Evolutionary conservation across 2,113 vertebrate species (phyloP).

Genomic region (Antigone vipio): DNA sequence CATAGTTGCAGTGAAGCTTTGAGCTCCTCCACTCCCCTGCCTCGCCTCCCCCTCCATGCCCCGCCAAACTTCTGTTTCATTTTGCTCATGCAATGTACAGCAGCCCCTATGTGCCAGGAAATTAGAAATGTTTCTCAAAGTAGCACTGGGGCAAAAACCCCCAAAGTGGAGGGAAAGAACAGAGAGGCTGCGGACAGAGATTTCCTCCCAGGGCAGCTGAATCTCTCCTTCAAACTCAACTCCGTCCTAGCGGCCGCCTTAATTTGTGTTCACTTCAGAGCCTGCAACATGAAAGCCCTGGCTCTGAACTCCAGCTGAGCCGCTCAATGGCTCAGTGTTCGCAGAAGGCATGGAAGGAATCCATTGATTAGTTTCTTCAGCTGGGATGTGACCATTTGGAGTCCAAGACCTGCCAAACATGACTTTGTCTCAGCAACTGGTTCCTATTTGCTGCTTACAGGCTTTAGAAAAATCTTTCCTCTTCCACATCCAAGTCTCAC

Average conservation of each 20-base stretch:
- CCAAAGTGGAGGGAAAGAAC: not conserved
- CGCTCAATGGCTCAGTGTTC: constrained; percentile 60
- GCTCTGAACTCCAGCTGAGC: constrained; percentile 61
- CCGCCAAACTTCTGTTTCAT: not conserved
- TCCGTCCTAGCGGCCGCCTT: not conserved
- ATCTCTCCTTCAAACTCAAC: not conserved
- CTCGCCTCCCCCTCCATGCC: not conserved
- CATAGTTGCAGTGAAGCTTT: not conserved
- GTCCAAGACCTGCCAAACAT: constrained; percentile 52
- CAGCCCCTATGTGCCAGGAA: fast-evolving
- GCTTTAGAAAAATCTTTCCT: constrained; percentile 48
- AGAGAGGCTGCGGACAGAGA: not conserved
- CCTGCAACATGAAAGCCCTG: constrained; percentile 48
- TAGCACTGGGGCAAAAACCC: not conserved
- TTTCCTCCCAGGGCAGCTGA: not conserved
- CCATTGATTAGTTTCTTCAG: constrained; percentile 65
- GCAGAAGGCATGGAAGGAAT: constrained; percentile 51
- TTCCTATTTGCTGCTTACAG: constrained; percentile 57
- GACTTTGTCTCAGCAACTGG: constrained; percentile 49
- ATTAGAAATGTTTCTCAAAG: not conserved
- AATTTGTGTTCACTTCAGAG: constrained; percentile 64
- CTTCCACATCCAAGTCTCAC: constrained; percentile 35
- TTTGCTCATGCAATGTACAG: not conserved
- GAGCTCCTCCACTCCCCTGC: not conserved
- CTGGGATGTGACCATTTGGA: constrained; percentile 51